A percentile compares a stretch with the other conserved stretches of the same genome.
Conservation (phyloP, 2,888 invertebrate genomes). For the Caenorhabditis macrosperma region DNA sequence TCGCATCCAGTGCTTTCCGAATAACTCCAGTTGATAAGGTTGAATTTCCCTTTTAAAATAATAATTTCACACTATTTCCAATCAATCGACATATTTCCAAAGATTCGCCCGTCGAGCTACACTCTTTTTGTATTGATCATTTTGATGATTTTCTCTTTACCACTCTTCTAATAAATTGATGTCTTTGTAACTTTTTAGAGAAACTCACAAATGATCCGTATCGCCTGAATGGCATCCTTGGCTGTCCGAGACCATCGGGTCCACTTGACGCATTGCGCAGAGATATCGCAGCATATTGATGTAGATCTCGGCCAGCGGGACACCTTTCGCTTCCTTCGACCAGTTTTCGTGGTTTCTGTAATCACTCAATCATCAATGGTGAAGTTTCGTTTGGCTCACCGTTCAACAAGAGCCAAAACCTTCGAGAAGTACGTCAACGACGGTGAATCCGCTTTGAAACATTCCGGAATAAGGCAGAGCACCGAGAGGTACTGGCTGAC, state of each 20-base stretch:
- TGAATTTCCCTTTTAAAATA: too few species aligned
- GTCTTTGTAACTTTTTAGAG: not conserved
- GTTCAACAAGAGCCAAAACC: constrained; percentile 11
- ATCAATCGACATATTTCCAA: too few species aligned
- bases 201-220: constrained; percentile 30
- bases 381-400: not conserved
- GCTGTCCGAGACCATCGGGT: not conserved
- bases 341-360: constrained; percentile 37
- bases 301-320: constrained; percentile 42
- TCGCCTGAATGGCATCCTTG: constrained; percentile 39
- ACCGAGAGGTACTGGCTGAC: constrained; percentile 26
- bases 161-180: too few species aligned
- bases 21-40: too few species aligned
- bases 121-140: too few species aligned
- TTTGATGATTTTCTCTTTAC: too few species aligned
- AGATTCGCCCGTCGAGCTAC: too few species aligned
- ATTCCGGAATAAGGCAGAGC: constrained; percentile 38
- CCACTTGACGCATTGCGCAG: constrained; percentile 20
- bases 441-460: constrained; percentile 20
- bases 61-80: too few species aligned
- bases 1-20: too few species aligned
- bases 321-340: constrained; percentile 33
- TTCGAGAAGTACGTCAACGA: constrained; percentile 12
- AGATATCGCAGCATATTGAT: constrained; percentile 49
- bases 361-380: not conserved